These are phyloP conservation scores for Prunella strophiata DNA, from an alignment of 2,797 vertebrate genomes.

Conservation along the genomic window DNA sequence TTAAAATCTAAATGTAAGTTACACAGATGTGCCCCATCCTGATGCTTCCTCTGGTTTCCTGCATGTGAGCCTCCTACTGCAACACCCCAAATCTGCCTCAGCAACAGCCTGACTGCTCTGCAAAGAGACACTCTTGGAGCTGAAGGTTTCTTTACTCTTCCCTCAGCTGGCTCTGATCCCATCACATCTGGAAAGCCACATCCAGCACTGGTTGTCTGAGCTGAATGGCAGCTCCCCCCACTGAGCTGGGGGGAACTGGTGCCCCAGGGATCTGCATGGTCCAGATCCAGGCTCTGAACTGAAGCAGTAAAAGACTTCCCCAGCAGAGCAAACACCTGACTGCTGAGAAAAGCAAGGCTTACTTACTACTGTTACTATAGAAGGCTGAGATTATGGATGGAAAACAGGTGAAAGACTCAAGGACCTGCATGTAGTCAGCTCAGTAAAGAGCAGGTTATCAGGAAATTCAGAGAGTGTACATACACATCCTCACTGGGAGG, in stretches of 20 bases:
- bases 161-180: neutral
- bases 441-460: neutral
- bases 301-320: neutral
- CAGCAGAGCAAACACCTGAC: neutral
- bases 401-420: neutral
- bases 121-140: neutral
- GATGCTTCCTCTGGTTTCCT: neutral
- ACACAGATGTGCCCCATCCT: accelerated
- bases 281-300: neutral
- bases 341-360: neutral
- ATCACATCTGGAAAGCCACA: neutral
- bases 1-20: neutral
- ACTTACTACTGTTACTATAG: neutral
- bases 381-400: neutral
- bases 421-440: neutral
- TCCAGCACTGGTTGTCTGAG: neutral
- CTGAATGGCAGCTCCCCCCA: neutral
- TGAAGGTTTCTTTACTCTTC: neutral
- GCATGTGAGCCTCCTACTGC: neutral
- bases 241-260: neutral
- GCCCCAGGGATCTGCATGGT: neutral
- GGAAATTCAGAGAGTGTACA: neutral
- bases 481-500: neutral
- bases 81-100: neutral
- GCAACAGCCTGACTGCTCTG: neutral